Percentiles rank a stretch among this genome's conserved stretches.
Conservation (phyloP, 2,797 vertebrate species). For the Anguilla megastoma region DNA sequence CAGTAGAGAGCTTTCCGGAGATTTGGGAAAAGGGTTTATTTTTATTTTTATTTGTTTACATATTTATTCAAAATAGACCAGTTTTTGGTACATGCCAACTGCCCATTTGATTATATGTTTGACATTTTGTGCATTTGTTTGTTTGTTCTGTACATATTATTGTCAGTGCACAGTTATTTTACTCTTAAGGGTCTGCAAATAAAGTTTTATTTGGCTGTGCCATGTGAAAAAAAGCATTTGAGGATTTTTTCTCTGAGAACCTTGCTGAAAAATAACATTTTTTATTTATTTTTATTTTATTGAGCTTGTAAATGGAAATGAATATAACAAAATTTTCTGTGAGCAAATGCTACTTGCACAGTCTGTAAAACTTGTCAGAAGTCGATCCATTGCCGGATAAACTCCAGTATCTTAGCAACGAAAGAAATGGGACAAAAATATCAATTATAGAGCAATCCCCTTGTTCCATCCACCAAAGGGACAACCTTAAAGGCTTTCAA, state of each 20-base stretch:
- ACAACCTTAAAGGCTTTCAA: slow-evolving; percentile 35
- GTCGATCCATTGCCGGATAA: slow-evolving; percentile 25
- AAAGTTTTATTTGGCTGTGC: neutral
- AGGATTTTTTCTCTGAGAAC: neutral
- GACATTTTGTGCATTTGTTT: neutral
- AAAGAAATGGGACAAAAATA: slow-evolving; percentile 46
- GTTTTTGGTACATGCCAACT: neutral
- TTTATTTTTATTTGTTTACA: neutral
- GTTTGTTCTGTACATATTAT: neutral
- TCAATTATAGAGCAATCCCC: slow-evolving; percentile 39
- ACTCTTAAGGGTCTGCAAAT: neutral
- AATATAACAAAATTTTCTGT: neutral
- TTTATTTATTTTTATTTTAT: neutral
- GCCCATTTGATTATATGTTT: neutral
- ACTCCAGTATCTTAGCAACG: slow-evolving; percentile 36
- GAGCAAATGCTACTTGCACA: neutral
- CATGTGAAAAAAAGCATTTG: neutral
- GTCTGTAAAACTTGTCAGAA: neutral
- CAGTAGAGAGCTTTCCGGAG: neutral
- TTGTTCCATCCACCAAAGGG: slow-evolving; percentile 28
- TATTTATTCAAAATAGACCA: neutral
- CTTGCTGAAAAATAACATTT: neutral
- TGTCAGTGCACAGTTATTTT: neutral
- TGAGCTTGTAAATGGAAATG: neutral
- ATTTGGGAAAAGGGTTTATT: neutral